Conservation (phyloP, 2,113 vertebrate genomes). For the Eupsittula cactorum region DNA sequence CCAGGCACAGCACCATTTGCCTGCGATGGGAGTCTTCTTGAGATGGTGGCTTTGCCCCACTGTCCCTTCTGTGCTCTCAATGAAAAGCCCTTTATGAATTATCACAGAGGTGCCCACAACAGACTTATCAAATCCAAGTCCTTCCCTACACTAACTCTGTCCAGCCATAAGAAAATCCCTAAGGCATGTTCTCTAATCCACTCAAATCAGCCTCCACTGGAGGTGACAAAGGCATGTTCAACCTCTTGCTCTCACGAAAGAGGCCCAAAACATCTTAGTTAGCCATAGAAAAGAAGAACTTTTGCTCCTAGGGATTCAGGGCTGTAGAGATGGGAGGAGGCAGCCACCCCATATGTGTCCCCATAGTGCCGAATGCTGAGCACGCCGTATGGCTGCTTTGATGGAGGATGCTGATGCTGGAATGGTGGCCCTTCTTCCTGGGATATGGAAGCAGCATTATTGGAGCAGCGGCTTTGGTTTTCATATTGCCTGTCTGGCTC, state of each 20-base stretch:
- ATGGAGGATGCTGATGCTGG: neutral
- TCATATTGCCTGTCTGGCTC: conserved; percentile 25
- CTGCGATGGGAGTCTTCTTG: neutral
- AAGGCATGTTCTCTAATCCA: neutral
- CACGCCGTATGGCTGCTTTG: neutral
- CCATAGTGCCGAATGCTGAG: fast-evolving
- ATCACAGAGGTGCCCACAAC: neutral
- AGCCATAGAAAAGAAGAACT: neutral
- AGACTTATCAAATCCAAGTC: neutral
- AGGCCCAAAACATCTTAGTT: neutral
- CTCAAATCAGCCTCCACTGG: neutral
- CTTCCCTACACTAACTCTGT: neutral
- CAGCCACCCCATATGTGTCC: neutral
- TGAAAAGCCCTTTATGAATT: neutral
- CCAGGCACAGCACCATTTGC: neutral
- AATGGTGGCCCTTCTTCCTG: neutral
- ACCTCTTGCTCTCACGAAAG: neutral
- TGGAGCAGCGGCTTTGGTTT: neutral
- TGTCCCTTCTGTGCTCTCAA: neutral
- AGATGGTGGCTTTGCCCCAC: neutral
- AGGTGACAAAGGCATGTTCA: neutral
- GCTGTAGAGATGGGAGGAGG: neutral
- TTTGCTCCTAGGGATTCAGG: neutral
- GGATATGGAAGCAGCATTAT: neutral
- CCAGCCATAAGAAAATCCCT: neutral